Conservation (phyloP, 2,113 vertebrate species). For the Aphyosemion australe region DNA sequence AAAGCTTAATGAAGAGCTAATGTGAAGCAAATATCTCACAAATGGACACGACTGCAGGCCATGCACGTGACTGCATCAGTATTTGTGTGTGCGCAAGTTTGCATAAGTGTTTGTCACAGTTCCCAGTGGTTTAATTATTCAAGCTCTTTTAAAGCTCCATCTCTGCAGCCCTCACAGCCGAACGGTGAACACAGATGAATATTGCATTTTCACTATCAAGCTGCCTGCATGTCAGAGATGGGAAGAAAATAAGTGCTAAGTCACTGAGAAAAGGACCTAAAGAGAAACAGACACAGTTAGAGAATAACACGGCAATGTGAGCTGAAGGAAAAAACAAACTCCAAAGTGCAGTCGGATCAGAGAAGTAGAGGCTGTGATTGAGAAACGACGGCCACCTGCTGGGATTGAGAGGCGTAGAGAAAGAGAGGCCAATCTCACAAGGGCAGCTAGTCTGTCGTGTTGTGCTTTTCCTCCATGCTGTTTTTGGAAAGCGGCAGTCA, state of each 20-base stretch:
- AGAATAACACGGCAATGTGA: conserved; percentile 34
- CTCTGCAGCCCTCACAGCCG: conserved; percentile 64
- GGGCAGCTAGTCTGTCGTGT: conserved; percentile 38
- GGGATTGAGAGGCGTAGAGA: conserved; percentile 32
- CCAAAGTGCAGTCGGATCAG: conserved; percentile 25
- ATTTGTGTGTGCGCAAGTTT: conserved; percentile 29
- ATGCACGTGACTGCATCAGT: conserved; percentile 14
- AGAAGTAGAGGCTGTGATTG: conserved; percentile 37
- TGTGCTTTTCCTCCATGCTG: conserved; percentile 33
- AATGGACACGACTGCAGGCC: conserved; percentile 6
- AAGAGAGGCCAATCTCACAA: conserved; percentile 35
- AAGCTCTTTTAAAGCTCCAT: conserved; percentile 80
- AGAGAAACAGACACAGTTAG: conserved; percentile 7
- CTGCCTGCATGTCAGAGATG: conserved; percentile 15
- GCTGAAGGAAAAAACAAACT: conserved; percentile 39
- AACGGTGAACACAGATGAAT: conserved; percentile 72
- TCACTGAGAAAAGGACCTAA: conserved; percentile 39
- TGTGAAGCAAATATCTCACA: conserved; percentile 25
- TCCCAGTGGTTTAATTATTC: conserved; percentile 80
- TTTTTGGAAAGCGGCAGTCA: conserved; percentile 35
- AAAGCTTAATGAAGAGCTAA: conserved; percentile 43
- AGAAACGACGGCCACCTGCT: conserved; percentile 41
- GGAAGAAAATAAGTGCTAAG: conserved; percentile 41
- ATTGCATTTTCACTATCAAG: conserved; percentile 60
- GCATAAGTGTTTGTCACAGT: conserved; percentile 51